Evolutionary conservation across 2,113 vertebrate genomes (phyloP), one percentile per base, ranked within the genome.

Genomic region (Colius striatus): DNA sequence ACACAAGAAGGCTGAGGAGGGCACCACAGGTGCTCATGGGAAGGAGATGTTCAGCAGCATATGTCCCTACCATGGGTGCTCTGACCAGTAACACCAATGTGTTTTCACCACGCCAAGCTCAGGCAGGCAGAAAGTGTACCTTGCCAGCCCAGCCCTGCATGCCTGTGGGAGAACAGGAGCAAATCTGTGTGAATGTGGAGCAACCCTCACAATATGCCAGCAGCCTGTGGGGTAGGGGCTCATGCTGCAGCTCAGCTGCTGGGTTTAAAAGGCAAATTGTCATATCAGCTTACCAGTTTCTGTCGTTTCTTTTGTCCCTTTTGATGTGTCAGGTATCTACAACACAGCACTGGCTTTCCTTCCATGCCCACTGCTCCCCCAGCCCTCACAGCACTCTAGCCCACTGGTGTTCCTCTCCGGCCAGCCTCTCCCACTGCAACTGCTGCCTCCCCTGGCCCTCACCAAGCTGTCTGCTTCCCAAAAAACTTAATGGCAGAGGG

Each of bases 101-200:
- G 1, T 47, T 27, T 70, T 60, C 43, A 43, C 27, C 38, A 13
- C 8, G 26, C 26, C 58, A 58, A 36, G 20, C 50, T 73, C 27
- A 58, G 50, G 45, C 4, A 0, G 53, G 30, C 2, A 5, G 67
- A 67, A 88, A 19, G 16, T 76, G 15, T 22, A 32, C 25, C 30
- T 38, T 5, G 4, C 16, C 29, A 15, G 47, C 55, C 34, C 1
- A 0, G 11, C 25, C 20, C 62, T 79, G 62, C 21, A 48, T 75
- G 53, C 27, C 53, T 51, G 11, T 5, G 5, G n/a, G 48, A 84
- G 38, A 78, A 36, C 26, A 34, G 0, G 5, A 85, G 57, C 13
- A 47, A 10, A 34, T 21, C 38, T n/a, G 36, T 0, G 0, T 32
- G 27, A 1, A 2, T 32, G 71, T 14, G 41, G 34, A 45, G 53